Percentiles rank a stretch among this genome's conserved stretches.
These are phyloP conservation scores for Zaprionus gabonicus DNA, from an alignment of 1,140 invertebrate genomes.

Conservation along the genomic window DNA sequence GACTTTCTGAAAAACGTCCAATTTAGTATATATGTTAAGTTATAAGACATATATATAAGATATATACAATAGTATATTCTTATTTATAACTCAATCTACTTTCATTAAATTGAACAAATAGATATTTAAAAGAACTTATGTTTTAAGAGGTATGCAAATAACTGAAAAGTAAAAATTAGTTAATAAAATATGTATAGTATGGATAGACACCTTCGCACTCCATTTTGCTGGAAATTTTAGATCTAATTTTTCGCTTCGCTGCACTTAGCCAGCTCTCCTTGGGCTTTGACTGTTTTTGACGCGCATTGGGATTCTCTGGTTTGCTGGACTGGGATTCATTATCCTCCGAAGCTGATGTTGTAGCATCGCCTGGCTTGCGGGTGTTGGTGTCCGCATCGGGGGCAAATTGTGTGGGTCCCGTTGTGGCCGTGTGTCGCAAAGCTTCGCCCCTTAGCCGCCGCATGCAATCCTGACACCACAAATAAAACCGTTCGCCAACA, in stretches of 20 bases:
- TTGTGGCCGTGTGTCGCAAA: slow-evolving; percentile 61
- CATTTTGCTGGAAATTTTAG: not conserved
- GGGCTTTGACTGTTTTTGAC: no score
- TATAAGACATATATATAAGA: no score
- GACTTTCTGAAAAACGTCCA: not conserved
- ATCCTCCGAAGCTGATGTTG: not conserved
- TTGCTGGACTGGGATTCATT: not conserved
- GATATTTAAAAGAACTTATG: not conserved
- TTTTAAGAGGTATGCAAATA: not conserved
- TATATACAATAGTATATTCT: no score
- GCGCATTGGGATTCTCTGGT: no score
- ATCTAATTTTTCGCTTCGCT: not conserved
- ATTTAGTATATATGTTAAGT: no score
- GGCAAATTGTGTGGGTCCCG: slow-evolving; percentile 41
- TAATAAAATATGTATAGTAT: not conserved
- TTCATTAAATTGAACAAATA: not conserved
- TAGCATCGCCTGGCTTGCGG: not conserved
- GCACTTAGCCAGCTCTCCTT: not conserved
- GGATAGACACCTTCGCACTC: slow-evolving; percentile 31
- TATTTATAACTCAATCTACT: not conserved
- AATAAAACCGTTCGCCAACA: slow-evolving; percentile 28
- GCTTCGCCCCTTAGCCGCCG: slow-evolving; percentile 52
- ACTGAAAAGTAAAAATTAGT: not conserved
- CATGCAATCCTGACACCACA: slow-evolving; percentile 41
- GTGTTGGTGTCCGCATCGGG: slow-evolving; percentile 32